Base-by-base conservation (phyloP, 2,888 invertebrate species). In the Pantelozetes paolii region DNA sequence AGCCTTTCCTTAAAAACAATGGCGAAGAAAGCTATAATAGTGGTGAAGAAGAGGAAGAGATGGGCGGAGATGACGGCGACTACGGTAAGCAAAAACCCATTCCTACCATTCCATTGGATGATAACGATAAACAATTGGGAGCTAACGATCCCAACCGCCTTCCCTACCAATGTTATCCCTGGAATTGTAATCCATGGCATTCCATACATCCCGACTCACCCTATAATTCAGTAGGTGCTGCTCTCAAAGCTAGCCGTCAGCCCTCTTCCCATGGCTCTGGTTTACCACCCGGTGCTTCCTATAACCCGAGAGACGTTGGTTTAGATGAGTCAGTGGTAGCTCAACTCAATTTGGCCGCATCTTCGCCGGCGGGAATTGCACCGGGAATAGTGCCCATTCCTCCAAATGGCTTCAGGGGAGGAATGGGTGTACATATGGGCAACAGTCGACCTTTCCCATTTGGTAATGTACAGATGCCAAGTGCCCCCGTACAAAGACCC, bases 221-320 rank as follows among this genome's bases (percentile, higher is more conserved):
- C n/a, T 64, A 64, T 64, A 64, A 64, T 36, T 64, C 64, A 36
- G 50, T 50, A 50, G 50, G 50, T 32, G n/a, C 32, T n/a, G 13
- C 64, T 64, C 36, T 13, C 26, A 64, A 64, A 36, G 23, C 23
- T 13, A 48, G 40, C 36, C 50, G 73, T 69, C n/a, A 32, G 15
- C n/a, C n/a, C n/a, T n/a, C n/a, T n/a, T 23, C 42, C 50, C 13
- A 70, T 64, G 64, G 72, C 20, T 50, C 45, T 54, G 73, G 36
- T 40, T 50, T 73, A 23, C 73, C 73, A 11, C 73, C 73, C 30
- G 73, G 73, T 28, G 73, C 73, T 32, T 73, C 73, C 15, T 73
- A 73, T 28, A 73, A 73, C 57, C 73, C 73, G 28, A 67, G 54
- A 26, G 73, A 73, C 30, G 73, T 73, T 54, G 73, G 73, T 9